These are phyloP conservation scores for Arctopsyche grandis DNA, from an alignment of 1,140 invertebrate species.

Conservation along the genomic window DNA sequence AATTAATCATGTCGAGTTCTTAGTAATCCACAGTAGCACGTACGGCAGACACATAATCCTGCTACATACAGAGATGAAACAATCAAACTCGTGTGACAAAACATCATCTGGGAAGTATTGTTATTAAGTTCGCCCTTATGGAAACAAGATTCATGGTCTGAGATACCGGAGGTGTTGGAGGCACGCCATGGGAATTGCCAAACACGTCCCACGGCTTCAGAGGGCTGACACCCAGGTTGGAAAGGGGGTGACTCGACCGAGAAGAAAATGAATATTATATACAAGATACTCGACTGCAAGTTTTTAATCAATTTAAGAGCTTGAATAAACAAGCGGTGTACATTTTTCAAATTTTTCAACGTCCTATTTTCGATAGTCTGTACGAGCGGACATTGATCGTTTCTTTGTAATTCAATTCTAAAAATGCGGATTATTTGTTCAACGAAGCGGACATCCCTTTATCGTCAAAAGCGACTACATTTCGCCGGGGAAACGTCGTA, in stretches of 20 bases:
- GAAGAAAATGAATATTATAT: constrained; percentile 46
- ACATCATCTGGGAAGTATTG: constrained; percentile 49
- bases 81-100: constrained; percentile 47
- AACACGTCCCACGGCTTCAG: constrained; percentile 49
- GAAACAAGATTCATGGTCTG: constrained; percentile 54
- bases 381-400: neutral
- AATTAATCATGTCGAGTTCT: too few species aligned
- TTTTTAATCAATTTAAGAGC: neutral
- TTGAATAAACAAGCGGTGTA: neutral
- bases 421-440: neutral
- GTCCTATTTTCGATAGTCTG: too few species aligned
- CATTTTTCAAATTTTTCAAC: neutral
- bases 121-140: constrained; percentile 51
- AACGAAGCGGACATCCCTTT: constrained; percentile 22
- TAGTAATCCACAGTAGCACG: neutral
- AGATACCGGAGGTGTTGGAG: constrained; percentile 48
- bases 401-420: neutral
- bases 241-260: neutral
- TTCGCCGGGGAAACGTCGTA: constrained; percentile 33
- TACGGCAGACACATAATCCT: neutral
- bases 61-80: neutral
- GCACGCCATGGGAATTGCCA: constrained; percentile 46
- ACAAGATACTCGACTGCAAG: constrained; percentile 27
- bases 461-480: neutral
- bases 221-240: neutral